phyloP scores from a whole-genome alignment of 2,888 invertebrate genomes.

The Tribolium freemani region DNA sequence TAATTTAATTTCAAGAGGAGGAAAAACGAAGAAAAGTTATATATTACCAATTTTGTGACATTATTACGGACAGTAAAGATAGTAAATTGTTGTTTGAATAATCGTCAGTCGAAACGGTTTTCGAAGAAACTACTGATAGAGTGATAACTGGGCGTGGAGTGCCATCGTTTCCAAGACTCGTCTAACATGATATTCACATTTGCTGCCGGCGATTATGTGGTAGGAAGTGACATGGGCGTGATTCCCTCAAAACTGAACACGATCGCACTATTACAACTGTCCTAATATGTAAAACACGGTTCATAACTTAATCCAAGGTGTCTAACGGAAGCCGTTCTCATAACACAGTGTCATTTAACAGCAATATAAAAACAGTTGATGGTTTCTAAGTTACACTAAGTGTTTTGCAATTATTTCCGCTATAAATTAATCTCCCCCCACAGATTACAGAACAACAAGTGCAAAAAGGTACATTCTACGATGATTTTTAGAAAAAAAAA shows the following conservation, averaged over 20 bases:
- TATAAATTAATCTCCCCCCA: not conserved
- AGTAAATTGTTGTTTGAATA: not conserved
- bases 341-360: not conserved
- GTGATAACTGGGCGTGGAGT: slow-evolving; percentile 28
- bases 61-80: not conserved
- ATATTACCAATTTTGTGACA: too few relatives aligned
- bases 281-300: slow-evolving; percentile 60
- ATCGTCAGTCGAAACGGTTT: not conserved
- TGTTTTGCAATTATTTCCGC: not conserved
- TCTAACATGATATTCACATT: slow-evolving; percentile 62
- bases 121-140: slow-evolving; percentile 11
- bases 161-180: slow-evolving; percentile 34
- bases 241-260: slow-evolving; percentile 53
- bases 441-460: not conserved
- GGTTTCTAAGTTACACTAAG: not conserved
- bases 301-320: slow-evolving; percentile 60
- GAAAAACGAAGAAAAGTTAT: not conserved
- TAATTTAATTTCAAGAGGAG: not conserved
- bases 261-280: slow-evolving; percentile 59
- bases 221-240: slow-evolving; percentile 52
- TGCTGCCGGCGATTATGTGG: slow-evolving; percentile 57
- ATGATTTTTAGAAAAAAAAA: not conserved
- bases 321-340: not conserved
- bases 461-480: too few relatives aligned
- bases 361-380: not conserved